Percentiles rank a stretch among this genome's conserved stretches.
These are phyloP conservation scores for Ceuthmochares aereus DNA, from an alignment of 2,113 vertebrate genomes.

Conservation along the genomic window DNA sequence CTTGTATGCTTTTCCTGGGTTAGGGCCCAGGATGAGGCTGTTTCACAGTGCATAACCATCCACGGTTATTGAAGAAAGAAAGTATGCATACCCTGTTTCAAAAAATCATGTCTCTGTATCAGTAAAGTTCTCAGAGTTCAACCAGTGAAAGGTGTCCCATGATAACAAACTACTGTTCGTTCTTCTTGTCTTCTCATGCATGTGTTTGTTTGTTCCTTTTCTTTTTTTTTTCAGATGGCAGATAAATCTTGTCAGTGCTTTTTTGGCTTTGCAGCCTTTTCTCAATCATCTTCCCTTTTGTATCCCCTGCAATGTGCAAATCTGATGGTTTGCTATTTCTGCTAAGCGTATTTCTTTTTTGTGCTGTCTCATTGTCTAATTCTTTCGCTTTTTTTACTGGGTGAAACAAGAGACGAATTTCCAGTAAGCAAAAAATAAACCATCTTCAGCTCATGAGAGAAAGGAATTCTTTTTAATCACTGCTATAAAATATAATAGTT, in stretches of 20 bases:
- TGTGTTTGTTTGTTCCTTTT: slow-evolving; percentile 50
- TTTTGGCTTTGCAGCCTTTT: slow-evolving; percentile 52
- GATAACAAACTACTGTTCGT: not conserved
- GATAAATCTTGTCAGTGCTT: slow-evolving; percentile 58
- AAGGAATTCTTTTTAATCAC: slow-evolving; percentile 11
- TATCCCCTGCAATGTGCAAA: slow-evolving; percentile 44
- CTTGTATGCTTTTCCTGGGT: not conserved
- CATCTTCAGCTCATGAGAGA: not conserved
- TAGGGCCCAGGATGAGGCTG: not conserved
- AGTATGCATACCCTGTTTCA: not conserved
- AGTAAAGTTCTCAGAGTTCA: not conserved
- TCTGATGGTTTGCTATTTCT: slow-evolving; percentile 57
- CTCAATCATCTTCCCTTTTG: slow-evolving; percentile 59
- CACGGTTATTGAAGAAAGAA: not conserved
- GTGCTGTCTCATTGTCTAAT: slow-evolving; percentile 21
- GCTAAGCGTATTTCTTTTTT: slow-evolving; percentile 17
- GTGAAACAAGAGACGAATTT: slow-evolving; percentile 32
- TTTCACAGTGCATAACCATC: not conserved
- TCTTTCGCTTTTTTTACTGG: slow-evolving; percentile 36
- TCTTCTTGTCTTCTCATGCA: not conserved
- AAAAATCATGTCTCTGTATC: not conserved
- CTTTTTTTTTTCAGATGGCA: slow-evolving; percentile 44
- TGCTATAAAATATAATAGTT: slow-evolving; percentile 3
- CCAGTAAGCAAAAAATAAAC: slow-evolving; percentile 47
- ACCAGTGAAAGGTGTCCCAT: not conserved